Base-by-base conservation (phyloP, 2,797 vertebrate genomes). In the Characodon lateralis region DNA sequence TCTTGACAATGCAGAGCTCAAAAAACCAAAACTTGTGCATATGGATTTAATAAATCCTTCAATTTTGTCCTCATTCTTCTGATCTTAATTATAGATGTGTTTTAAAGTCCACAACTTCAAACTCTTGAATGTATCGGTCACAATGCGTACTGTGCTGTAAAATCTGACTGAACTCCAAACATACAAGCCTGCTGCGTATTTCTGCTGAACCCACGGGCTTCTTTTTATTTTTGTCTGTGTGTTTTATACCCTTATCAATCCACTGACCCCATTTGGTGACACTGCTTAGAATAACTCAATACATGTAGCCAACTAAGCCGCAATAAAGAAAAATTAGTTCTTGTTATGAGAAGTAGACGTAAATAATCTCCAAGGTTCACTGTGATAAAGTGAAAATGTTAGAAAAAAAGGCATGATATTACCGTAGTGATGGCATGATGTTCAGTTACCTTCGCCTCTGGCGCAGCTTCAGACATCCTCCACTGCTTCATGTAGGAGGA, bases 1-100 rank as follows among this genome's bases (percentile, higher is more conserved):
- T 46, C 56, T 72, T 41, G 66, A 76, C 56, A 78, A 71, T 39
- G 56, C 63, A 63, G 48, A 50, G 35, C 78, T 80, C 71, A 71
- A 65, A 65, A 0, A 76, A 68, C 55, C 28, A 39, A 56, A 68
- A 55, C 68, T 39, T 26, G 14, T 72, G 46, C 81, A 85, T 89
- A 73, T 85, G 81, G 86, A 87, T 81, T 39, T 61, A 63, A 85
- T 79, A 48, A 74, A 78, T 16, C 24, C 24, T 46, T 48, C 41
- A 16, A 35, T 41, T 41, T 24, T 58, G 71, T 72, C 53, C 53
- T 39, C 31, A 66, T 22, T 41, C 39, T 56, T 41, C 16, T 39
- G 18, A 66, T 26, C 43, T 53, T 72, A 78, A 72, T 46, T 31
- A 77, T 66, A 59, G 56, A 14, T 35, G n/a, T 35, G 26, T 24